Base-by-base conservation (phyloP, 1,140 invertebrate species). In the Drosophila rufa region DNA sequence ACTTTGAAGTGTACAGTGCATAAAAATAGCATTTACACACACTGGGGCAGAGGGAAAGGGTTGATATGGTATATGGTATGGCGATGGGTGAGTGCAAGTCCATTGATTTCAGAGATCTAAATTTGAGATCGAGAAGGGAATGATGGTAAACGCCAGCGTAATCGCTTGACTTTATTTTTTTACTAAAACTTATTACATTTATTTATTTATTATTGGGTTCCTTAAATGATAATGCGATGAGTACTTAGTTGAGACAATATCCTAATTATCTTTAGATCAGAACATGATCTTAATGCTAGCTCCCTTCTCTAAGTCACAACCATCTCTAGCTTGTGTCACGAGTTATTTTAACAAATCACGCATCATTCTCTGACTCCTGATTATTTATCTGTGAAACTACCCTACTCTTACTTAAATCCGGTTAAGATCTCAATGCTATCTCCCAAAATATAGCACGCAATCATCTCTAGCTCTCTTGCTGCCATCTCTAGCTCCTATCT, bases 21-120 rank as follows among this genome's bases (percentile, higher is more conserved):
- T 68, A 68, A 42, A 68, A 68, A 68, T 68, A 68, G 66, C 36
- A 33, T 33, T 33, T 17, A 48, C 27, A 68, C 8, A 4, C 9
- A 40, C 25, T 5, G 3, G 25, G 59, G 25, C 7, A 17, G 40
- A n/a, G 25, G 22, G 9, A 12, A 19, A 22, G 43, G 12, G 9
- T 19, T 30, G 53, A 27, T 46, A n/a, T 38, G 33, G 17, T 22
- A 38, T 38, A 30, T 30, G 27, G 2, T 15, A 36, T 40, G 22
- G 65, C 33, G 43, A 66, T 47, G 64, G 40, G 15, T 38, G 60
- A 38, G 57, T 36, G 33, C 30, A 12, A 25, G 27, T 27, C 33
- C 12, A 40, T 11, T 38, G 14, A 65, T n/a, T n/a, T 40, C 33
- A 36, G 9, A 14, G 17, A 62, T 65, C 8, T 19, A n/a, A 11